These are phyloP conservation scores for Brachionus paranguensis DNA, from an alignment of 1,140 invertebrate genomes.

Conservation along the genomic window DNA sequence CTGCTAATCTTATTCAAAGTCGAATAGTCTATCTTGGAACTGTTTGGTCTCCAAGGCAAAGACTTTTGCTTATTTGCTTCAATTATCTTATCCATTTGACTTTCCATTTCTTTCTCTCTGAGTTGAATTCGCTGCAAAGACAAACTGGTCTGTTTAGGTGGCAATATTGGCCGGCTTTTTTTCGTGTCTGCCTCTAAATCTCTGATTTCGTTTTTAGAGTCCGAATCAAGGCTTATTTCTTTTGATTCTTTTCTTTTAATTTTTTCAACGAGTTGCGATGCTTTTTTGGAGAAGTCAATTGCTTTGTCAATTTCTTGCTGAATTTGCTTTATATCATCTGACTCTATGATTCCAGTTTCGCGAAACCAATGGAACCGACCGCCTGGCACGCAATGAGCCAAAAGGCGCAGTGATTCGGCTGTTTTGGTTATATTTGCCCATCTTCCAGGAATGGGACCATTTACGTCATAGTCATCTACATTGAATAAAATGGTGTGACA, in stretches of 20 bases:
- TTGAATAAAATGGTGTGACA: constrained; percentile 54
- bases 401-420: constrained; percentile 49
- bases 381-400: constrained; percentile 43
- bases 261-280: constrained; percentile 50
- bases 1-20: neutral
- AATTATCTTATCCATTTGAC: constrained; percentile 27
- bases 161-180: constrained; percentile 42
- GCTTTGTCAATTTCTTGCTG: constrained; percentile 54
- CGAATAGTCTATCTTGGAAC: neutral
- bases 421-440: constrained; percentile 56
- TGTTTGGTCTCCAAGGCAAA: constrained; percentile 10
- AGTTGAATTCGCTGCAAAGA: constrained; percentile 42
- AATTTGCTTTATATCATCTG: constrained; percentile 54
- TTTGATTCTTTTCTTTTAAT: constrained; percentile 51
- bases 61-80: neutral
- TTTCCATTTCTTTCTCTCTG: constrained; percentile 19
- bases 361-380: constrained; percentile 56
- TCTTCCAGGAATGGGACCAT: constrained; percentile 53
- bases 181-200: neutral
- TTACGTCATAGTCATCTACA: constrained; percentile 54
- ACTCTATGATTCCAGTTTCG: constrained; percentile 57
- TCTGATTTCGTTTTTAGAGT: neutral
- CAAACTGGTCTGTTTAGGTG: constrained; percentile 43
- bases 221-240: constrained; percentile 44
- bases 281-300: constrained; percentile 53